Conservation (phyloP, 2,113 vertebrate genomes). For the Pleuronectes platessa region DNA sequence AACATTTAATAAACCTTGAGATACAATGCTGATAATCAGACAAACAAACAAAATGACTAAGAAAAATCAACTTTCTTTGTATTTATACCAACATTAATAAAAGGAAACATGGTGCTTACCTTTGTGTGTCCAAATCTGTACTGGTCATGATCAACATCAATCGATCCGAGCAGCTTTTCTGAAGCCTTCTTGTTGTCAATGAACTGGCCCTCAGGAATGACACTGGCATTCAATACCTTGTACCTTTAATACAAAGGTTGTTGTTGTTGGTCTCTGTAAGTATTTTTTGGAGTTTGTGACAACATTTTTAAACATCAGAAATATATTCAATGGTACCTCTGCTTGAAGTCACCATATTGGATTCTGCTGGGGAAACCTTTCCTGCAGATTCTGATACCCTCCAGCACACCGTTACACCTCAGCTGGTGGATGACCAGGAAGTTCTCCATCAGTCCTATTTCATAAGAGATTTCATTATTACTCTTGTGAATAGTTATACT, state of each 20-base stretch:
- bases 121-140: constrained; percentile 43
- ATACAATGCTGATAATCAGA: no score
- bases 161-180: neutral
- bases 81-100: neutral
- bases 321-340: neutral
- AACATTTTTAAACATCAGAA: neutral
- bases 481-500: no score
- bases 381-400: neutral
- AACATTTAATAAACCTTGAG: neutral
- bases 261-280: neutral
- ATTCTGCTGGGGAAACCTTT: neutral
- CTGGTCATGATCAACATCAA: constrained; percentile 46
- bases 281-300: neutral
- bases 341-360: neutral
- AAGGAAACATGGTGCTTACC: neutral
- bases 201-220: constrained; percentile 12
- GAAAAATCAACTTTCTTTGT: neutral
- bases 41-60: no score
- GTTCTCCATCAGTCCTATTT: constrained; percentile 69
- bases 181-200: constrained; percentile 1
- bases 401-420: neutral
- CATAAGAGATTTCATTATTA: neutral
- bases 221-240: constrained; percentile 72
- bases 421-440: constrained; percentile 60
- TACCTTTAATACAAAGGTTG: constrained; percentile 37